These are phyloP conservation scores for Takifugu flavidus DNA, from an alignment of 2,113 vertebrate genomes.

Conservation along the genomic window DNA sequence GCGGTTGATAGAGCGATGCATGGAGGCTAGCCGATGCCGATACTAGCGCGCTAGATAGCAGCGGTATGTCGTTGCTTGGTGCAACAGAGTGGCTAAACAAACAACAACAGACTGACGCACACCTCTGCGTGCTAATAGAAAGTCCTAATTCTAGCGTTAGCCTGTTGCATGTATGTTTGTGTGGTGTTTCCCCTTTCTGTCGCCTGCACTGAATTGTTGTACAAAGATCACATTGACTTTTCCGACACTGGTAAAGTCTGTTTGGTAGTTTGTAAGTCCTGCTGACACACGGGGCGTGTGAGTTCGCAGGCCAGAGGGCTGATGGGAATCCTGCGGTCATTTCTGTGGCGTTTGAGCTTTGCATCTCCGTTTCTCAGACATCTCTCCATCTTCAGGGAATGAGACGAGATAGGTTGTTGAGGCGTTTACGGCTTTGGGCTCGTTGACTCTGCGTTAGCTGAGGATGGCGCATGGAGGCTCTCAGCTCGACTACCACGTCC, in stretches of 20 bases:
- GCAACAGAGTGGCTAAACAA: conserved; percentile 54
- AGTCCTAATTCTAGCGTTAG: background rate
- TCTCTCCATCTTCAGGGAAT: conserved; percentile 71
- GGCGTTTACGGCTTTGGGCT: conserved; percentile 80
- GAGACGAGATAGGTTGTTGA: conserved; percentile 81
- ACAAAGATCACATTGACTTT: background rate
- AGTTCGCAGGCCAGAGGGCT: conserved; percentile 6
- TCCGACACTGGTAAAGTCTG: background rate
- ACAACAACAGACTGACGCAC: conserved; percentile 45
- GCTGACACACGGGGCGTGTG: conserved; percentile 46
- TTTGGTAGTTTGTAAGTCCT: conserved; percentile 7
- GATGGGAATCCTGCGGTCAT: background rate
- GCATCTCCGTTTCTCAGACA: conserved; percentile 1
- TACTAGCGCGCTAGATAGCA: conserved; percentile 48
- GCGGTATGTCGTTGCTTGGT: conserved; percentile 62
- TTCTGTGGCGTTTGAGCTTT: background rate
- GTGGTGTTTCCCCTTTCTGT: no score
- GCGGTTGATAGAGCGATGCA: conserved; percentile 26
- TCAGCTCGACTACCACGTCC: conserved; percentile 90
- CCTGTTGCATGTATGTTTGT: background rate
- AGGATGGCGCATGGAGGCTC: conserved; percentile 95
- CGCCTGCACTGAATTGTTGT: background rate
- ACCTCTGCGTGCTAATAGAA: conserved; percentile 1
- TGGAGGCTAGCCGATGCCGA: conserved; percentile 30
- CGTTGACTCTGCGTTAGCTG: conserved; percentile 80